Conservation (phyloP, 2,113 vertebrate species). For the Calonectris borealis region DNA sequence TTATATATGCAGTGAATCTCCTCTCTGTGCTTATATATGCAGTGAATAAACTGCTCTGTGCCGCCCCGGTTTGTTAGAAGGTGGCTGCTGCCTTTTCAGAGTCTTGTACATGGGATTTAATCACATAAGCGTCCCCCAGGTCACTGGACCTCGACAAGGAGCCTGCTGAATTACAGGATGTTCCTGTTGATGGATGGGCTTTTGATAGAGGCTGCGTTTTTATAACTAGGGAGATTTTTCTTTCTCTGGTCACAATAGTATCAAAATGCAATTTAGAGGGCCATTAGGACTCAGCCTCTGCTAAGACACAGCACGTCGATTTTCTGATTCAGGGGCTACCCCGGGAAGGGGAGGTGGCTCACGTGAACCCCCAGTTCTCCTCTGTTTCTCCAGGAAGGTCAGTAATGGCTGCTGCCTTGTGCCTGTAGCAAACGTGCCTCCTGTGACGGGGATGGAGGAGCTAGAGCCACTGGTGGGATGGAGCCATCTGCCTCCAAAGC, state of each 20-base stretch:
- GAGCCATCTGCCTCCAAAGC: not conserved
- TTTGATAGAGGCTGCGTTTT: not conserved
- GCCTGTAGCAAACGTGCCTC: not conserved
- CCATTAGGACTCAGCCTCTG: not conserved
- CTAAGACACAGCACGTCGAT: fast-evolving
- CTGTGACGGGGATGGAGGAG: not conserved
- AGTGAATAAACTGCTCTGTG: not conserved
- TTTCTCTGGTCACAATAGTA: not conserved
- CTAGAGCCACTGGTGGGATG: not conserved
- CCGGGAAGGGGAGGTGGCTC: not conserved
- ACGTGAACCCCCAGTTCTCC: not conserved
- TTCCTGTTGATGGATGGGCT: constrained; percentile 40
- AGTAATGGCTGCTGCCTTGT: not conserved
- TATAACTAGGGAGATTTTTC: constrained; percentile 14
- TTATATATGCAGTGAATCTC: not conserved
- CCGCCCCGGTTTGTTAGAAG: not conserved
- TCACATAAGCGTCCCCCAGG: not conserved
- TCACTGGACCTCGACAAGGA: not conserved
- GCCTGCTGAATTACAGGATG: not conserved
- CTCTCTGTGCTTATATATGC: not conserved
- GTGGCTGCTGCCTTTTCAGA: not conserved
- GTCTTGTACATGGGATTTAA: not conserved
- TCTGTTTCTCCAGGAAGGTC: not conserved
- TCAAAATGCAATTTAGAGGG: constrained; percentile 23
- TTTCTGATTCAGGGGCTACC: constrained; percentile 25